phyloP scores from a whole-genome alignment of 2,888 invertebrate genomes.

The Eulithis testata region DNA sequence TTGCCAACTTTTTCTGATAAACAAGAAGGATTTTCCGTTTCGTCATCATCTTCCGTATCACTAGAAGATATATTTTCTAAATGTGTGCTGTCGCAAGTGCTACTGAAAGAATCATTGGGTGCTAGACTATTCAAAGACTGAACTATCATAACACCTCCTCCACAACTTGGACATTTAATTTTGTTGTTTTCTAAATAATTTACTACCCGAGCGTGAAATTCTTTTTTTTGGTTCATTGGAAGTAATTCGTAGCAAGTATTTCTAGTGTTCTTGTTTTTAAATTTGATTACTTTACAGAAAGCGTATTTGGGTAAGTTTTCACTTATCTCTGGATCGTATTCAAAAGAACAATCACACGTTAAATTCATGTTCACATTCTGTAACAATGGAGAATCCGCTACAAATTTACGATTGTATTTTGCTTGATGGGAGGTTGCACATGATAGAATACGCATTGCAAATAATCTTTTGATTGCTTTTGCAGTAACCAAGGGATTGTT shows the following conservation, averaged over 20 bases:
- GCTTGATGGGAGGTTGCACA: constrained; percentile 72
- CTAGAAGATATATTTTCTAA: constrained; percentile 14
- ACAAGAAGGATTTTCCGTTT: constrained; percentile 7
- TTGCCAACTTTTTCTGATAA: constrained; percentile 13
- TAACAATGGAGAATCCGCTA: constrained; percentile 38
- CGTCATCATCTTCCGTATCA: constrained; percentile 18
- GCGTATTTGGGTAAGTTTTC: constrained; percentile 80
- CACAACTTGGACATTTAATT: constrained; percentile 80
- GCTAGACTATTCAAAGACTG: constrained; percentile 52
- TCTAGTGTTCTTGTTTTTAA: constrained; percentile 79
- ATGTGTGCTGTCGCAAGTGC: background rate
- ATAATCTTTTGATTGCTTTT: constrained; percentile 82
- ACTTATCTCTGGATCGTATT: constrained; percentile 61
- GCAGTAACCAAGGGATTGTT: constrained; percentile 74
- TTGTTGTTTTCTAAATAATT: constrained; percentile 77
- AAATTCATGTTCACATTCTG: constrained; percentile 44
- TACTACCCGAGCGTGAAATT: constrained; percentile 81
- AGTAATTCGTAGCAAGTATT: constrained; percentile 82
- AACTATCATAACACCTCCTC: constrained; percentile 68
- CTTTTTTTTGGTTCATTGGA: constrained; percentile 81
- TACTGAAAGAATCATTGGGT: constrained; percentile 22
- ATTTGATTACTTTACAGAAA: constrained; percentile 84
- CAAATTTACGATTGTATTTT: constrained; percentile 47
- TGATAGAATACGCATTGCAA: constrained; percentile 80
- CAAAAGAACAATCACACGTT: constrained; percentile 69